Base-by-base conservation (phyloP, 2,888 invertebrate species). In the Automeris io region DNA sequence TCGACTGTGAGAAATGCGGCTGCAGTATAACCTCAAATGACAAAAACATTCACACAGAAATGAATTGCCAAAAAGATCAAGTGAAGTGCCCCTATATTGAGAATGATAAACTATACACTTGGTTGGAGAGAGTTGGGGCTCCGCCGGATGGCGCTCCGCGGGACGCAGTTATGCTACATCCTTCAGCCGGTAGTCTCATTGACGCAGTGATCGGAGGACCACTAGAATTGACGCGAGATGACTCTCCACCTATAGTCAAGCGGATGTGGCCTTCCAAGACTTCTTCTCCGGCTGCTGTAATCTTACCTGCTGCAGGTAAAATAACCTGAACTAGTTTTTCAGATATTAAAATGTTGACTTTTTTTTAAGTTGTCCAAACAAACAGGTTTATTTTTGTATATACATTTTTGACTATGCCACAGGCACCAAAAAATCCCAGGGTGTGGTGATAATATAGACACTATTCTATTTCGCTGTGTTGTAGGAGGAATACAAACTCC, bases 1-100 rank as follows among this genome's bases (percentile, higher is more conserved):
- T 88, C 12, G 87, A 88, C 37, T 93, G 93, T 61, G 91, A 90
- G 29, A 80, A 73, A 24, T 93, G 93, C 58, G 69, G 76, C 3
- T 79, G 85, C 33, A 83, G 70, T 45, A 63, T 92, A 59, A 70
- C 87, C 35, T 80, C 86, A 26, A 92, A 90, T 61, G 91, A 92
- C 51, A 71, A 80, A 47, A 82, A 87, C 37, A 46, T 64, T 45
- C 93, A 93, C 47, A 45, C 70, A 29, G 81, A 80, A 41, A 59
- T 68, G 22, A 80, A 86, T 57, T 93, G 93, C 64, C 57, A 32
- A 2, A 75, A 71, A 48, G 74, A 86, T 55, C 82, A 81, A 52
- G 51, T 80, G 8, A 83, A 76, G 61, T 86, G 85, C 41, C 85
- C 85, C 0, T 86, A 66, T 46, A 65, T 85, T n/a, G 68, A 71